A percentile compares a stretch with the other conserved stretches of the same genome.
phyloP scores from a whole-genome alignment of 2,113 vertebrate genomes.

The Sinocyclocheilus anophthalmus region DNA sequence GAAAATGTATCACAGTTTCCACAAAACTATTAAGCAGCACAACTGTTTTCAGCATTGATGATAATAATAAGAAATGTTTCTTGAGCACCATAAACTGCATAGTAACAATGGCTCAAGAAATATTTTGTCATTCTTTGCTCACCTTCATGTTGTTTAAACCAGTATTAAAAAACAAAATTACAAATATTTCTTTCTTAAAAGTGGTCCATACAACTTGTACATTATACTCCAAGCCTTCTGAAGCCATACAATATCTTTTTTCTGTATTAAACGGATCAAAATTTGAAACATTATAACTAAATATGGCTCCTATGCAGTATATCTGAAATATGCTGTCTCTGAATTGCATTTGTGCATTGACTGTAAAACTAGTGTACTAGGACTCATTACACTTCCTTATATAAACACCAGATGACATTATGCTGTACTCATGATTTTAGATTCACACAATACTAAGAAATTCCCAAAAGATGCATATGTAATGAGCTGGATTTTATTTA shows the following conservation, averaged over 20 bases:
- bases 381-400: background rate
- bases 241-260: background rate
- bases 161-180: no score
- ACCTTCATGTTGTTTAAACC: background rate
- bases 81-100: background rate
- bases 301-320: background rate
- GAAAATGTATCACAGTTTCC: background rate
- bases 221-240: background rate
- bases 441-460: background rate
- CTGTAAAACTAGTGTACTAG: background rate
- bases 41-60: no score
- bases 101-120: background rate
- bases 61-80: no score
- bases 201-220: background rate
- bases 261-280: background rate
- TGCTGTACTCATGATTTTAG: slow-evolving; percentile 12
- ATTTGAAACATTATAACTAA: background rate
- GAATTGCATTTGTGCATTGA: background rate
- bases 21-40: background rate
- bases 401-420: slow-evolving; percentile 53
- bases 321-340: background rate
- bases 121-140: background rate
- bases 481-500: background rate
- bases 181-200: background rate
- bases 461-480: background rate